These are phyloP conservation scores for Ataeniobius toweri DNA, from an alignment of 2,797 vertebrate genomes.

Conservation along the genomic window DNA sequence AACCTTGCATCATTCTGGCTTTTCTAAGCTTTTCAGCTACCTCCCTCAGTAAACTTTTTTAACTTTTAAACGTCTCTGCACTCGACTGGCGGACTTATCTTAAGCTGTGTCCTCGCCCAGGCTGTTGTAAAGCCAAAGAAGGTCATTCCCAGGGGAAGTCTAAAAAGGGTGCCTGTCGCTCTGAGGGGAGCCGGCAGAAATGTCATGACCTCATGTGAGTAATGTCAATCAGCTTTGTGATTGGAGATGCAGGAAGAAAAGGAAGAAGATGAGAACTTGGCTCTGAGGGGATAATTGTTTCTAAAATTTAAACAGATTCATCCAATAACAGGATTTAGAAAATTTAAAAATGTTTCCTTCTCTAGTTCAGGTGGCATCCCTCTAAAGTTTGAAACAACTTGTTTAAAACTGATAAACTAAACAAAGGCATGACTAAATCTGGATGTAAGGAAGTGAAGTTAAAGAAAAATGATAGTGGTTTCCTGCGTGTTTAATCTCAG, in stretches of 20 bases:
- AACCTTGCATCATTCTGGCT: constrained; percentile 34
- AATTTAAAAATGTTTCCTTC: neutral
- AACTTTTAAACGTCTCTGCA: constrained; percentile 48
- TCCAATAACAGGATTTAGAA: neutral
- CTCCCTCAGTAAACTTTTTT: constrained; percentile 34
- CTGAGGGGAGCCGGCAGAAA: constrained; percentile 59
- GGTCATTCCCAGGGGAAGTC: constrained; percentile 62
- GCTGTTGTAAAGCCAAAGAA: constrained; percentile 52
- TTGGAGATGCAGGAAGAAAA: constrained; percentile 39
- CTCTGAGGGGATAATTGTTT: constrained; percentile 27
- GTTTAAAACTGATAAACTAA: neutral
- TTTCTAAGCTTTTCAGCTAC: constrained; percentile 57
- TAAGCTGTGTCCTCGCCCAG: constrained; percentile 52
- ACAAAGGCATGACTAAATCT: neutral
- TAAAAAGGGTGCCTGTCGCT: constrained; percentile 73
- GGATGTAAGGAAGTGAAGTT: neutral
- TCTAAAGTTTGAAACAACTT: neutral
- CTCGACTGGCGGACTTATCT: constrained; percentile 57
- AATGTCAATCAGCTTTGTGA: constrained; percentile 70
- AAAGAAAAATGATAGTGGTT: neutral
- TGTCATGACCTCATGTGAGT: constrained; percentile 74
- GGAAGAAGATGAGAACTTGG: constrained; percentile 33
- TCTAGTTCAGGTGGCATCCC: neutral
- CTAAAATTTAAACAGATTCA: neutral
- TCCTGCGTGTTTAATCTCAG: too few species aligned